phyloP scores from a whole-genome alignment of 92 coral and sea anemone genomes.

The Palythoa grandiflora region DNA sequence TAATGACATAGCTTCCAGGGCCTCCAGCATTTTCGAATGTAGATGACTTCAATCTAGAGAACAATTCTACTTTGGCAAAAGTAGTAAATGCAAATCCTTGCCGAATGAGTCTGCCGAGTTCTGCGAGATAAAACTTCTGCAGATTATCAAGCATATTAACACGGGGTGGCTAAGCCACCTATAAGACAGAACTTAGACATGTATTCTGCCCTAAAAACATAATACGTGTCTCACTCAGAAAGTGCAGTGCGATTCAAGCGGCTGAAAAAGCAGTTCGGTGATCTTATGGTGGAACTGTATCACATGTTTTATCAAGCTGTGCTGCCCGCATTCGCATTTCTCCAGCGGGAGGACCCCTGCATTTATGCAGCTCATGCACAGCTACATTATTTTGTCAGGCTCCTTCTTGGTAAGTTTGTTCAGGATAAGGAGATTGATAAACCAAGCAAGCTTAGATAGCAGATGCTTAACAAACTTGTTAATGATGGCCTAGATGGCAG shows the following conservation, averaged over 20 bases:
- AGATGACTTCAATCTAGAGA: slow-evolving; percentile 27
- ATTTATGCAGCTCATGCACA: slow-evolving; percentile 52
- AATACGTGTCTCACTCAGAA: slow-evolving; percentile 40
- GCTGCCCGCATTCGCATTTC: slow-evolving; percentile 44
- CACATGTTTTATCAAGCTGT: slow-evolving; percentile 52
- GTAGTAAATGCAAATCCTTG: slow-evolving; percentile 27
- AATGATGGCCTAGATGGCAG: slow-evolving; percentile 41
- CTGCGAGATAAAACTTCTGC: slow-evolving; percentile 30
- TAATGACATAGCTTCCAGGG: slow-evolving; percentile 62
- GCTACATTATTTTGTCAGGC: slow-evolving; percentile 39
- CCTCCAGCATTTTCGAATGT: slow-evolving; percentile 47
- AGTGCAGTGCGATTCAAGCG: slow-evolving; percentile 47
- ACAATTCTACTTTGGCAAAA: slow-evolving; percentile 50
- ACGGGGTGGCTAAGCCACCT: slow-evolving; percentile 47
- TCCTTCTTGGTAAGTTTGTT: slow-evolving; percentile 52
- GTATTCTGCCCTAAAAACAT: slow-evolving; percentile 52
- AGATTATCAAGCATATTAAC: slow-evolving; percentile 41
- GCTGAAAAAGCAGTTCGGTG: slow-evolving; percentile 49
- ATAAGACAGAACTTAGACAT: slow-evolving; percentile 47
- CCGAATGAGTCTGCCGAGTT: slow-evolving; percentile 28
- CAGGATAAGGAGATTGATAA: slow-evolving; percentile 37
- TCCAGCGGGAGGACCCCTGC: slow-evolving; percentile 63
- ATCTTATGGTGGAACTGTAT: slow-evolving; percentile 52
- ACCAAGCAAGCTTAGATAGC: neutral
- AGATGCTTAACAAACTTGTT: slow-evolving; percentile 31